Evolutionary conservation across 2,888 invertebrate genomes (phyloP).

Genomic region (Platycnemis pennipes): DNA sequence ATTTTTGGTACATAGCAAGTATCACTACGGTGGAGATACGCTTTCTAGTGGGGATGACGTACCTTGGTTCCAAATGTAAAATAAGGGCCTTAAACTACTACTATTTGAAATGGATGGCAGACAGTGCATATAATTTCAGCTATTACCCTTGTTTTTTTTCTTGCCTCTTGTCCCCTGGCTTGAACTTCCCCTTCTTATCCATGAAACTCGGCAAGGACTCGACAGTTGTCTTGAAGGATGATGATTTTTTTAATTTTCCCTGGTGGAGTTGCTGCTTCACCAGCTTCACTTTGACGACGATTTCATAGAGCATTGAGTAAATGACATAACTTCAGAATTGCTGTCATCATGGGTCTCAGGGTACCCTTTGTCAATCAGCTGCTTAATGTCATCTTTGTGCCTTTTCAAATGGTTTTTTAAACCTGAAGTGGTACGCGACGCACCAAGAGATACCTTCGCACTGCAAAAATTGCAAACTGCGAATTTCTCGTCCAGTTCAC

Average conservation of each 20-base stretch:
- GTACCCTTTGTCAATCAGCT: background rate
- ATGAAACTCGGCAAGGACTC: background rate
- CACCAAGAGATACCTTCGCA: no score
- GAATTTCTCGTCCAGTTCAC: no score
- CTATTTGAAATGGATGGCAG: background rate
- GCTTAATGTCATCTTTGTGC: background rate
- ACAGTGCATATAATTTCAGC: no score
- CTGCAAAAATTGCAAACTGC: no score
- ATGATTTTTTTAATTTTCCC: background rate
- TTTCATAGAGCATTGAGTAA: background rate
- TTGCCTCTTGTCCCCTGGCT: background rate
- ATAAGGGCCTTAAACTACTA: background rate
- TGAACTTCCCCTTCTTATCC: background rate
- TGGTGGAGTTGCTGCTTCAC: background rate
- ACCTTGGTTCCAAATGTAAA: background rate
- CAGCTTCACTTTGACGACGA: background rate
- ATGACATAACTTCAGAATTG: background rate
- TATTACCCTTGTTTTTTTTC: background rate
- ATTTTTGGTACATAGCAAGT: background rate
- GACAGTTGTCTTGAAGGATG: background rate
- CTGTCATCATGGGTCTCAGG: background rate
- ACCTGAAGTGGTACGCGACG: background rate
- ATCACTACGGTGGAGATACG: background rate
- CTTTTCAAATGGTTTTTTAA: background rate
- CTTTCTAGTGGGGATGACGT: background rate